phyloP scores from a whole-genome alignment of 1,140 invertebrate species.

The Drepana arcuata region DNA sequence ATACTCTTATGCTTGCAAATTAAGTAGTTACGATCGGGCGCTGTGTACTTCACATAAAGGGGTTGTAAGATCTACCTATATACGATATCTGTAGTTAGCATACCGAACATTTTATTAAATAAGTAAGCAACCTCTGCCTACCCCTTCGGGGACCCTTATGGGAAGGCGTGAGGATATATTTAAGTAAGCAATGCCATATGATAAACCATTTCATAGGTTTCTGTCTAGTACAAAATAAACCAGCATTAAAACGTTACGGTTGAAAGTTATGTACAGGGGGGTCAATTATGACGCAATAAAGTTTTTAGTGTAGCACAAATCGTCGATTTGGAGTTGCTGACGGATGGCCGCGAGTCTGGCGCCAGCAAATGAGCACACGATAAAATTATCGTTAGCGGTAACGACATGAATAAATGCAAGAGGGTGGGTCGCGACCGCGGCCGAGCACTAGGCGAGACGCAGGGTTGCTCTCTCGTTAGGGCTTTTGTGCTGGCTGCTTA shows the following conservation, averaged over 20 bases:
- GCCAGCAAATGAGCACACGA: slow-evolving; percentile 73
- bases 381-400: slow-evolving; percentile 74
- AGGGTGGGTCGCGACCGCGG: slow-evolving; percentile 49
- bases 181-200: no score
- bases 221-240: slow-evolving; percentile 23
- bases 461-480: slow-evolving; percentile 39
- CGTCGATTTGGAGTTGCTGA: slow-evolving; percentile 61
- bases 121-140: no score
- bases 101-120: no score
- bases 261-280: slow-evolving; percentile 29
- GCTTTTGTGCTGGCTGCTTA: slow-evolving; percentile 42
- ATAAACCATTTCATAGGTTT: no score
- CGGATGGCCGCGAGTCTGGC: slow-evolving; percentile 62
- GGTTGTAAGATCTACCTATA: no score
- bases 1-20: no score
- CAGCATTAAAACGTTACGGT: slow-evolving; percentile 21
- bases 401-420: slow-evolving; percentile 74
- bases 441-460: slow-evolving; percentile 25
- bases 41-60: no score
- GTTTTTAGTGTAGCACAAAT: slow-evolving; percentile 68
- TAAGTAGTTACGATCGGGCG: no score
- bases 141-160: no score
- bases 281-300: slow-evolving; percentile 67
- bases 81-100: no score
- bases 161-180: no score